Conservation (phyloP, 2,888 invertebrate species). For the Philhelius pedissequus region DNA sequence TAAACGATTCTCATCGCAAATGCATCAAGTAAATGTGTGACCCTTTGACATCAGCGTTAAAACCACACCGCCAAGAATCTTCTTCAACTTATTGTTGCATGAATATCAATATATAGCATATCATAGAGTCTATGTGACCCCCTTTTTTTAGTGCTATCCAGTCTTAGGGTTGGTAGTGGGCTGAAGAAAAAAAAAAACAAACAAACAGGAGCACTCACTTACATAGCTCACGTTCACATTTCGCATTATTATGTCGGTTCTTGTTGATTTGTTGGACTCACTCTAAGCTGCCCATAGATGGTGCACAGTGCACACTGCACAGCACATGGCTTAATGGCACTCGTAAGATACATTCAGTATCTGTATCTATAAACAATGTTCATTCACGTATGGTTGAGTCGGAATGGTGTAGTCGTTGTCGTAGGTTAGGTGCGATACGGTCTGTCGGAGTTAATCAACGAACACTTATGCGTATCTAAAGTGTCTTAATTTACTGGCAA, state of each 20-base stretch:
- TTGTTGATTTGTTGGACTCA: conserved; percentile 34
- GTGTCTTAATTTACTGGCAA: conserved; percentile 61
- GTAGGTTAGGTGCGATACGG: conserved; percentile 54
- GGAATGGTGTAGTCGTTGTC: not conserved
- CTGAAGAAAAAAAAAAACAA: too few species aligned
- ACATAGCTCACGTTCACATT: conserved; percentile 8
- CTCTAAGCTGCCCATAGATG: conserved; percentile 4
- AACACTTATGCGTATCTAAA: conserved; percentile 63
- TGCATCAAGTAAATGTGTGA: conserved; percentile 49
- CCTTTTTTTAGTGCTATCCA: conserved; percentile 19
- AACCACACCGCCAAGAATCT: conserved; percentile 28
- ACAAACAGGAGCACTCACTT: not conserved
- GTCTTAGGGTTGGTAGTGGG: not conserved
- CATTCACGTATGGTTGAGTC: not conserved
- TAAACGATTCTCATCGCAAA: conserved; percentile 58
- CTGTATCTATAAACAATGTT: conserved; percentile 13
- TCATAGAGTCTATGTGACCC: conserved; percentile 24
- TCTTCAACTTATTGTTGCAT: conserved; percentile 6
- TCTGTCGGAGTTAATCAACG: conserved; percentile 46
- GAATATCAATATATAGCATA: too few species aligned
- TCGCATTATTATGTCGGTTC: conserved; percentile 16
- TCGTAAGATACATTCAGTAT: conserved; percentile 16
- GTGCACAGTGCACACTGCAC: not conserved
- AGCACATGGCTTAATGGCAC: not conserved
- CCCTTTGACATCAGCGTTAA: conserved; percentile 34